Base-by-base conservation (phyloP, 1,140 invertebrate species). In the Drosophila orena region DNA sequence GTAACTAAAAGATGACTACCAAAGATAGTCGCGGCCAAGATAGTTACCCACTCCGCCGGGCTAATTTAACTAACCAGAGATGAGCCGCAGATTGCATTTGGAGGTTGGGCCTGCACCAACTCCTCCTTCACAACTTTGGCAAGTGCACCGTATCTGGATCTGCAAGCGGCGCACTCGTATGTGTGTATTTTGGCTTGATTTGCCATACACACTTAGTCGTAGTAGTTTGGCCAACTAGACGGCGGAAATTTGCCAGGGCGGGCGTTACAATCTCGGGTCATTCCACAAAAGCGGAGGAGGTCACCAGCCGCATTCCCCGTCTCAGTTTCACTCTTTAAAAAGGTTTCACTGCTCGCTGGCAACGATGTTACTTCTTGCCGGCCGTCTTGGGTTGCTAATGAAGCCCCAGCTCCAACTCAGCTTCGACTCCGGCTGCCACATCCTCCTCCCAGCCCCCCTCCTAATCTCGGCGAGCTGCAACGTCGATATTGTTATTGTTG, bases 401-500 rank as follows among this genome's bases (percentile, higher is more conserved):
- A 76, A 74, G 71, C 69, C 58, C 70, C 46, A 55, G 54, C 69
- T 58, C 46, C 24, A 69, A 38, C 70, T 66, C 46, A n/a, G n/a
- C n/a, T n/a, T n/a, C 42, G 43, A 2, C 20, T 17, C 3, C 7
- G 47, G 42, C 50, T 52, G 50, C n/a, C 55, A 43, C 71, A 30
- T 69, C 56, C 62, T 37, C 57, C 56, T 56, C 30, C 54, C 34
- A 47, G 66, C 42, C 57, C 70, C 70, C 37, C 57, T 49, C 56
- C 72, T 68, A 84, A 84, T 83, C 77, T 68, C 54, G 61, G 27
- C 61, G 55, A 61, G 59, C 77, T 53, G 66, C 69, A 80, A 75
- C 77, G 61, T 79, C 77, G 80, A 89, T 90, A 90, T 89, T 89
- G 84, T 80, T 89, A 89, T 80, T 90, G 86, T 83, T 88, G 88